Conservation (phyloP, 1,140 invertebrate genomes). For the Odontomachus brunneus region DNA sequence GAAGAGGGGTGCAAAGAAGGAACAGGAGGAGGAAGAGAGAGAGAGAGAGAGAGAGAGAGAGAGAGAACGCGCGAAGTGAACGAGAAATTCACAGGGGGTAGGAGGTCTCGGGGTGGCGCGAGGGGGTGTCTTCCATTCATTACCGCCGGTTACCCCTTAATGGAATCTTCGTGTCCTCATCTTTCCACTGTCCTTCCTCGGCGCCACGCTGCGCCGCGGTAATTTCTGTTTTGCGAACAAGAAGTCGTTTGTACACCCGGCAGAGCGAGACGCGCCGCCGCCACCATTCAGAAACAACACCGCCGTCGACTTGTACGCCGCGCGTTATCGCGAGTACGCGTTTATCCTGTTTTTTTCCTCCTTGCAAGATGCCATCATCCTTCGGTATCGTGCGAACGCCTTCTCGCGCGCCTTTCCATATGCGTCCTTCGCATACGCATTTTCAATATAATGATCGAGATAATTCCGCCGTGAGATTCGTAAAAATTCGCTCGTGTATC, state of each 20-base stretch:
- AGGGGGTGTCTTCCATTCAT: slow-evolving; percentile 83
- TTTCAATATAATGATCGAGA: background rate
- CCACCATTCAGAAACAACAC: slow-evolving; percentile 67
- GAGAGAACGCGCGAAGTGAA: slow-evolving; percentile 61
- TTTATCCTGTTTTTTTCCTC: slow-evolving; percentile 55
- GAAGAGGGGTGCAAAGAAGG: slow-evolving; percentile 59
- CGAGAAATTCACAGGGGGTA: slow-evolving; percentile 69
- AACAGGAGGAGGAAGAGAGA: slow-evolving; percentile 19
- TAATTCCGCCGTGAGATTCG: too few relatives aligned
- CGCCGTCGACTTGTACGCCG: slow-evolving; percentile 57
- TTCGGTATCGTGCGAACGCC: background rate
- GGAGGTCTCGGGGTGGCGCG: slow-evolving; percentile 63
- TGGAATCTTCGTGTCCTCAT: slow-evolving; percentile 84
- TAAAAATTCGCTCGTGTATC: background rate
- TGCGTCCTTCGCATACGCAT: background rate
- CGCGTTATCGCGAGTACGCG: slow-evolving; percentile 46
- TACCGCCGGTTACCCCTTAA: slow-evolving; percentile 83
- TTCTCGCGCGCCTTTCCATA: background rate
- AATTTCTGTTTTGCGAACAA: slow-evolving; percentile 81
- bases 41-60: slow-evolving; percentile 64
- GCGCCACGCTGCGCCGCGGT: slow-evolving; percentile 74
- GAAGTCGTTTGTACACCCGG: slow-evolving; percentile 77
- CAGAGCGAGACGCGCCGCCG: slow-evolving; percentile 31
- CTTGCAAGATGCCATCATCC: background rate
- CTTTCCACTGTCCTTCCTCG: slow-evolving; percentile 77